phyloP scores from a whole-genome alignment of 2,113 vertebrate genomes.

The Leptobrachium ailaonicum region DNA sequence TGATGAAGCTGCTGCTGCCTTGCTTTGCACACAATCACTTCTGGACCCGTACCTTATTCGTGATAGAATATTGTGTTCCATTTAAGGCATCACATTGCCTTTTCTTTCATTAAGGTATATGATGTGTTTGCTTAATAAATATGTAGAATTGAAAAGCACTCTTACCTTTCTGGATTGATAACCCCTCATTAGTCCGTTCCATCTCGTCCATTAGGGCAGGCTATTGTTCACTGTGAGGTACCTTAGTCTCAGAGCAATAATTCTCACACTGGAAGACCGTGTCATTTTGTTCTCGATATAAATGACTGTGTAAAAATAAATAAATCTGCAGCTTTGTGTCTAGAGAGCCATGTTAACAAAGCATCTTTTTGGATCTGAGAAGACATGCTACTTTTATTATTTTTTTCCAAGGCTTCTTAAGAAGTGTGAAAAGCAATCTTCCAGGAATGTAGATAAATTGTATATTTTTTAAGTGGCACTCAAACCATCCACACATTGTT shows the following conservation, averaged over 20 bases:
- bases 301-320: neutral
- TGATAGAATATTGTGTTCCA: too few species aligned
- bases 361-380: neutral
- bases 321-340: neutral
- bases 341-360: neutral
- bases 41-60: too few species aligned
- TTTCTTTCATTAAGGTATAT: neutral
- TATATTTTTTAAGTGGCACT: constrained; percentile 11
- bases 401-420: neutral
- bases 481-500: neutral
- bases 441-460: neutral
- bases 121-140: neutral
- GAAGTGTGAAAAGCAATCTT: neutral
- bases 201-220: neutral
- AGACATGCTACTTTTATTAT: neutral
- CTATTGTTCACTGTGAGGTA: neutral
- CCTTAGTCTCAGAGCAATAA: neutral
- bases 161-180: neutral
- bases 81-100: neutral
- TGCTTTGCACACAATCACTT: too few species aligned
- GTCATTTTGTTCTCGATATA: neutral
- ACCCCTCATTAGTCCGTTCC: neutral
- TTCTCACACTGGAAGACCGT: constrained; percentile 3
- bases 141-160: neutral
- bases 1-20: too few species aligned